Base-by-base conservation (phyloP, 2,797 vertebrate species). In the Alca torda region DNA sequence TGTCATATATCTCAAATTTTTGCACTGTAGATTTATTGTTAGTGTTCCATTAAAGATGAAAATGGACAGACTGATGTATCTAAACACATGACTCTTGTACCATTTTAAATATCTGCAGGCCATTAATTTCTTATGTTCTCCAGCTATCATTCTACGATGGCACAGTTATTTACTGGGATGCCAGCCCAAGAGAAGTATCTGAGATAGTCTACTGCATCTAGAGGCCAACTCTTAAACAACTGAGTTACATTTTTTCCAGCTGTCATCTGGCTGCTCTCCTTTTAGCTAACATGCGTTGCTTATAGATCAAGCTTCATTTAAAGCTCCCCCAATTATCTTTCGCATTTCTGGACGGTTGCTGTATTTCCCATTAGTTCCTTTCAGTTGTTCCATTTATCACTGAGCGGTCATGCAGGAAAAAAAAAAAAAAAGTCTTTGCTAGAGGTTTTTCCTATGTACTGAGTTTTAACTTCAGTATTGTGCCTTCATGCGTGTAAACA, bases 41-140 rank as follows among this genome's bases (percentile, higher is more conserved):
- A 92, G 37, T 74, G 50, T 80, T 86, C 80, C 50, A 76, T 92
- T 87, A 85, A 90, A 90, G 41, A 88, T 56, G 46, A 91, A 93
- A 64, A 50, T 83, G 33, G n/a, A 57, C 23, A 85, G 82, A 81
- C 12, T 89, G 30, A 87, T 84, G 21, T 73, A 69, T 37, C 64
- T 76, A 85, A 95, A 85, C 75, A 85, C 35, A 35, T 5, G 28
- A 65, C 56, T 75, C 57, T 60, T 69, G 41, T 41, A 53, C 35
- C 24, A 65, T 79, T 91, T 94, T 60, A 82, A 94, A 68, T 82
- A 90, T 17, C 72, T 69, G 12, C 35, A 87, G 19, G 79, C 16
- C 19, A 85, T 87, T 63, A 74, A 79, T 87, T 91, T 30, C 19
- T 87, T 78, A 43, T 73, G 20, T 11, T 75, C 23, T 73, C 78